Base-by-base conservation (phyloP, 2,888 invertebrate species). In the Eurytoma californica region DNA sequence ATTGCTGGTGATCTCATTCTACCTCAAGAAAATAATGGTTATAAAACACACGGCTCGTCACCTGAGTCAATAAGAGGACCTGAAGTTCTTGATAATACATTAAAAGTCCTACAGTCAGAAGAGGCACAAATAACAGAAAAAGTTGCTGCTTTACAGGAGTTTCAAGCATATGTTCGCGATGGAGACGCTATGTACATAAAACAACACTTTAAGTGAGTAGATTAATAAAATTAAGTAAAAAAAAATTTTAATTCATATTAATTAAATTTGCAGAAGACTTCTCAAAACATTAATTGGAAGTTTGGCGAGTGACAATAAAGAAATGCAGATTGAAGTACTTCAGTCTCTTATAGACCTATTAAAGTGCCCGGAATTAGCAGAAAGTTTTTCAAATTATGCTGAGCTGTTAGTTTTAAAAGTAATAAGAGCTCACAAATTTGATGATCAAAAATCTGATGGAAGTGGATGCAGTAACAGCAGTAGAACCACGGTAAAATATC, bases 341-440 rank as follows among this genome's bases (percentile, higher is more conserved):
- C 94, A 95, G 86, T 95, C 96, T 24, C 92, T 98, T 61, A 93
- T 95, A 81, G 97, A 97, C 91, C 94, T 98, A 87, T 93, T 98
- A 85, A 94, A 96, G 82, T 94, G 95, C 74, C 92, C 94, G 55
- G 94, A 94, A 88, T 93, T 97, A 85, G 92, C 95, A 61, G 92
- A 94, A 79, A 94, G 94, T 84, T 98, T 98, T 93, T 93, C 94
- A 83, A 95, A 95, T 86, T 98, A 96, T 91, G 95, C 97, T 76
- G 98, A 99, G 92, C 92, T 98, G 75, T 95, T 98, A 57, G 94
- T 97, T 75, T 92, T 98, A 70, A 95, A 96, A 91, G 95, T 98
- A 16, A 94, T 98, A 84, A 94, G 96, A 88, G 96, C 96, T 74
- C 97, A 98, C 91, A 95, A 92, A 84, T 86, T 86, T 57, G 89